Base-by-base conservation (phyloP, 1,140 invertebrate genomes). In the Drosophila lacertosa region DNA sequence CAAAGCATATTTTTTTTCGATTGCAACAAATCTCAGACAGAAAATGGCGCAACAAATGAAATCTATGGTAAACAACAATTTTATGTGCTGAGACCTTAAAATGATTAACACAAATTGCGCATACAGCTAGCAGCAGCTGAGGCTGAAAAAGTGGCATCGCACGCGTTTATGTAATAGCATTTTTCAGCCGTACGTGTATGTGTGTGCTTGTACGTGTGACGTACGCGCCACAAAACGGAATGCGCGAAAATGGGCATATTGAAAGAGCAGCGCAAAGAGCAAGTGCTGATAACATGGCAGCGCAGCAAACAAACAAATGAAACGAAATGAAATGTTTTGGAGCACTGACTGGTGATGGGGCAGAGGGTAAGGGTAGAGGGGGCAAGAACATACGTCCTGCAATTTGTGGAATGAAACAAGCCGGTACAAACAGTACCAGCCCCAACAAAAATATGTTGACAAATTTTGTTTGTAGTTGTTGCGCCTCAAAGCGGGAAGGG, bases 101-200 rank as follows among this genome's bases (percentile, higher is more conserved):
- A 69, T 68, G 39, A 40, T 59, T 65, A 60, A 60, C 59, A 74
- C 66, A 62, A 75, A 65, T 68, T 71, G 55, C 79, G 62, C 59
- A 60, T 39, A 42, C 42, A 39, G 53, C 59, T 32, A 7, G 55
- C 47, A 7, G 55, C 47, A 64, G 77, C 72, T 55, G 37, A 32
- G 45, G 26, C 18, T 51, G 29, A 57, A 84, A 75, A 75, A 86
- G 77, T 84, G 80, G 69, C 64, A 66, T 54, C 57, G 70, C 68
- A 62, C 60, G 70, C 68, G 74, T 82, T 82, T 82, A 82, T 82
- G 78, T 83, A 82, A 82, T 63, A 68, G 13, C 48, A 42, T 59
- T 76, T 67, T 63, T 55, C 64, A 67, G 64, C 33, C 40, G 55
- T 45, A 29, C 50, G 24, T 58, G 75, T 40, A 53, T 50, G 50